phyloP scores from a whole-genome alignment of 2,888 invertebrate species.

The Sinhomidia bicolor region DNA sequence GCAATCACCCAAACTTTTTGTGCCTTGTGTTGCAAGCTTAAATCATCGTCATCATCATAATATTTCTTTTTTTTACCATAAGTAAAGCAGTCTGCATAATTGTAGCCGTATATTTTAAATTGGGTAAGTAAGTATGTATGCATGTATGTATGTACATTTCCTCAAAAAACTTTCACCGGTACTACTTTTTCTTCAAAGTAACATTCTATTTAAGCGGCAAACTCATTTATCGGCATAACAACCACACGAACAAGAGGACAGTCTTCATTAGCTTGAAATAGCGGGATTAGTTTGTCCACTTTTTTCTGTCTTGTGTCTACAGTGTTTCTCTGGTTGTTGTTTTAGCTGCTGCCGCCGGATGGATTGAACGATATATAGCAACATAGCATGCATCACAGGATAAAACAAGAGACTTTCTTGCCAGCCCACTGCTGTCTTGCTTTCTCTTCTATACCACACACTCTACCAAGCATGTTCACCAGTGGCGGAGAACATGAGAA shows the following conservation, averaged over 20 bases:
- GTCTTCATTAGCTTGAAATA: not conserved
- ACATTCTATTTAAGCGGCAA: too few relatives aligned
- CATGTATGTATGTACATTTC: too few relatives aligned
- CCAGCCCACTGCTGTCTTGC: too few relatives aligned
- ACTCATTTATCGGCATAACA: not conserved
- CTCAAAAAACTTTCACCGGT: too few relatives aligned
- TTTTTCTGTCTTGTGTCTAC: not conserved
- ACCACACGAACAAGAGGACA: not conserved
- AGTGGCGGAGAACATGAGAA: conserved; percentile 20
- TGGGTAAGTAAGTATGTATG: too few relatives aligned
- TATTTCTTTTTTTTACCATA: too few relatives aligned
- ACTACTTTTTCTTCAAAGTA: too few relatives aligned
- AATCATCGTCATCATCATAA: too few relatives aligned
- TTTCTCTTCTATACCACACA: too few relatives aligned
- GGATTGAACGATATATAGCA: not conserved
- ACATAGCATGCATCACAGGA: not conserved
- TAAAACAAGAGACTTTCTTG: conserved; percentile 7
- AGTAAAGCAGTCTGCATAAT: too few relatives aligned
- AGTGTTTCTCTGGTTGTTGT: not conserved
- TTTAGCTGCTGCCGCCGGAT: not conserved
- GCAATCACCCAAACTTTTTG: not conserved
- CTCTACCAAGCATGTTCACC: not conserved
- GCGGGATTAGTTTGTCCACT: not conserved
- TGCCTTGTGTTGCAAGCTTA: not conserved
- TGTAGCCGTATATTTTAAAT: too few relatives aligned